Base-by-base conservation (phyloP, 2,113 vertebrate genomes). In the Channa maculata region DNA sequence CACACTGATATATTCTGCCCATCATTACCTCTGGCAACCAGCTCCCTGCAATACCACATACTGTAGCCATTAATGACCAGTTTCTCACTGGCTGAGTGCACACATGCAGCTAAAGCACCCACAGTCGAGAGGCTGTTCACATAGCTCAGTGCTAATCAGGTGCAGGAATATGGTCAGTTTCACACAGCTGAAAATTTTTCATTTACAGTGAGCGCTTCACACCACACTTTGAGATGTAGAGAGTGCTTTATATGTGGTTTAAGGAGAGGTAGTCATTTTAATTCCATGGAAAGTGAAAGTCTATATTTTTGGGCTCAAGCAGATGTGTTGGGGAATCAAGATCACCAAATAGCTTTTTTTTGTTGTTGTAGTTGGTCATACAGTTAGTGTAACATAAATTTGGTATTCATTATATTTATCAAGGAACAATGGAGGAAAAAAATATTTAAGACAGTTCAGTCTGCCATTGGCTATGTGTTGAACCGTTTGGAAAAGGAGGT, bases 401-500 rank as follows among this genome's bases (percentile, higher is more conserved):
- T 93, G 93, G 91, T 92, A 75, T 93, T 82, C 43, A 53, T 86
- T 92, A 78, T 89, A 67, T 80, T 89, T 69, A 79, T 87, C 54
- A 66, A 90, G 80, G 58, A 92, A 86, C 74, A 89, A 87, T 87
- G 84, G 60, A 82, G 75, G 52, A 73, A 78, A 71, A 64, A 78
- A 82, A 59, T 82, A 71, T 69, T 65, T 77, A 71, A 71, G 84
- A 89, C 88, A 83, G 86, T 65, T 88, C 79, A 86, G 82, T 90
- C 87, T 92, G 88, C 79, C 88, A 76, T 86, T 93, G 86, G 91
- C 90, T 90, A 69, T 90, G 86, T 85, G 79, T 91, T 85, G 84
- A 92, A 93, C 90, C 58, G 70, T 87, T 93, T 93, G 85, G 76
- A 91, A 93, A 92, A 95, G 92, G 94, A 95, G 94, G 94, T 95